phyloP scores from a whole-genome alignment of 2,888 invertebrate species.

The Cerastis leucographa region DNA sequence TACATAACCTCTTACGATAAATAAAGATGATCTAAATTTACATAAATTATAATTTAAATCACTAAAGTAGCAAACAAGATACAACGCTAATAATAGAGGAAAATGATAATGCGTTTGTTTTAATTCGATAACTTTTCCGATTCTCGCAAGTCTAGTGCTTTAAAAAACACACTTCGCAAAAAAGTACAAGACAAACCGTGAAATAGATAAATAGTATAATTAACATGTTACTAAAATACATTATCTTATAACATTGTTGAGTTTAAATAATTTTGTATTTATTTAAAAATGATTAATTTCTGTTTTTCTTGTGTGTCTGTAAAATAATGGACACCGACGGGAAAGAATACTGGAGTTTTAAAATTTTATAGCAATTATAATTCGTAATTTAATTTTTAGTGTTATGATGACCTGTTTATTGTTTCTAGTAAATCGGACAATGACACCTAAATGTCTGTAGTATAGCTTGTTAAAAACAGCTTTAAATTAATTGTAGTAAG shows the following conservation, averaged over 20 bases:
- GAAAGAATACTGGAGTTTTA: slow-evolving; percentile 22
- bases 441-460: slow-evolving; percentile 30
- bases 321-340: slow-evolving; percentile 49
- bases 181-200: slow-evolving; percentile 20
- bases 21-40: slow-evolving; percentile 58
- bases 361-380: slow-evolving; percentile 43
- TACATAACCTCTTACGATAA: slow-evolving; percentile 49
- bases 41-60: slow-evolving; percentile 64
- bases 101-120: slow-evolving; percentile 45
- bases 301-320: slow-evolving; percentile 37
- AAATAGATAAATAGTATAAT: slow-evolving; percentile 55
- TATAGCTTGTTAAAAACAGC: not conserved
- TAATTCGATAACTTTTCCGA: slow-evolving; percentile 18
- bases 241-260: slow-evolving; percentile 48
- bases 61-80: slow-evolving; percentile 49
- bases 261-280: slow-evolving; percentile 53
- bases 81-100: slow-evolving; percentile 39
- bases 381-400: slow-evolving; percentile 34
- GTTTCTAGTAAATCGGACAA: slow-evolving; percentile 46
- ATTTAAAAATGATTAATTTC: slow-evolving; percentile 48
- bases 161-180: slow-evolving; percentile 23
- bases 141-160: not conserved
- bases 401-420: slow-evolving; percentile 46
- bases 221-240: slow-evolving; percentile 49
- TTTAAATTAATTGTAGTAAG: slow-evolving; percentile 13